These are phyloP conservation scores for Australoheros facetus DNA, from an alignment of 2,797 vertebrate species.

Conservation along the genomic window DNA sequence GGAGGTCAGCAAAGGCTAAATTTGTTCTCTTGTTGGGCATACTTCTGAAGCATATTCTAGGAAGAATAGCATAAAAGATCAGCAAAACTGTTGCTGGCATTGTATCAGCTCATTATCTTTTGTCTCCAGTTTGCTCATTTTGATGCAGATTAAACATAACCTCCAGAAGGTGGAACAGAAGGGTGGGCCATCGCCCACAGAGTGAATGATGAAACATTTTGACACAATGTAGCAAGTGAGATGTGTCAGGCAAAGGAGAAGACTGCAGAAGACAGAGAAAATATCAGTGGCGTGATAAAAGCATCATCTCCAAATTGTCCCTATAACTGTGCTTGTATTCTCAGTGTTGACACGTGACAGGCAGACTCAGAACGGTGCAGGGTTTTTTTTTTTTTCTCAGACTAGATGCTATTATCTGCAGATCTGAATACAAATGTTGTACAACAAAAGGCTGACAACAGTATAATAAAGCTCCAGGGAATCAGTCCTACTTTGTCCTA, in stretches of 20 bases:
- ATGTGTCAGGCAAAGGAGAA: neutral
- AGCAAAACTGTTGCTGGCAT: neutral
- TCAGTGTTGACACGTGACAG: neutral
- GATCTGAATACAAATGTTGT: neutral
- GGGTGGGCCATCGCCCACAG: neutral
- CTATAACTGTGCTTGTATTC: neutral
- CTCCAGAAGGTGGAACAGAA: constrained; percentile 4
- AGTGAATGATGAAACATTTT: neutral
- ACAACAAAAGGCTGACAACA: neutral
- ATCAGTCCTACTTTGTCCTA: neutral
- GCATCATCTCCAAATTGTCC: neutral
- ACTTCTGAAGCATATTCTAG: neutral
- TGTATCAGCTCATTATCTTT: neutral
- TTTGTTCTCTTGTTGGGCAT: neutral
- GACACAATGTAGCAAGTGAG: neutral
- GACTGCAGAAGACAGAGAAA: neutral
- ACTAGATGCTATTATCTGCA: neutral
- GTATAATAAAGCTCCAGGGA: neutral
- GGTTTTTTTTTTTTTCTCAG: constrained; percentile 19
- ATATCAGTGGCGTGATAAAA: constrained; percentile 1
- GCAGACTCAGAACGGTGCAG: constrained; percentile 2
- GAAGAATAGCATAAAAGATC: neutral
- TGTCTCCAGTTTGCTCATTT: neutral
- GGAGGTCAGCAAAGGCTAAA: neutral
- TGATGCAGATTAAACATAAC: constrained; percentile 23